Percentiles rank a stretch among this genome's conserved stretches.
Conservation (phyloP, 2,797 vertebrate genomes). For the Sebastes goodei region DNA sequence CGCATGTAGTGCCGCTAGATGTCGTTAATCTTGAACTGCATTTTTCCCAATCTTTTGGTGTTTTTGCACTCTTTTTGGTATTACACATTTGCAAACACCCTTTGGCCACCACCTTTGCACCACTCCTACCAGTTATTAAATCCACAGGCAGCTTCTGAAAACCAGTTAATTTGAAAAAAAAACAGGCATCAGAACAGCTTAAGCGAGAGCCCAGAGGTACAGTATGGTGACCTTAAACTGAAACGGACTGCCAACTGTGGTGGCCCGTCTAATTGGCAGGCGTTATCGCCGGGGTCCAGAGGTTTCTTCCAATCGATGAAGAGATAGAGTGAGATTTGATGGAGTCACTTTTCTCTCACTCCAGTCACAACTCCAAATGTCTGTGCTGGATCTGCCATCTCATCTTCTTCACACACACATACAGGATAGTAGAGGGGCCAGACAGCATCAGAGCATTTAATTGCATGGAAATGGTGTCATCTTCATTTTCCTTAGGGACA, state of each 20-base stretch:
- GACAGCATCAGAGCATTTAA: conserved; percentile 62
- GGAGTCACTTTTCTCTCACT: conserved; percentile 9
- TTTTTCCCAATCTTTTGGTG: neutral
- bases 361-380: conserved; percentile 15
- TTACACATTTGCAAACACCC: neutral
- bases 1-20: neutral
- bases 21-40: neutral
- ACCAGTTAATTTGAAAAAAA: neutral
- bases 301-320: conserved; percentile 54
- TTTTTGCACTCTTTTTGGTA: neutral
- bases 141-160: conserved; percentile 19
- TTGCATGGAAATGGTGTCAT: conserved; percentile 64
- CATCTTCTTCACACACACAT: conserved; percentile 11
- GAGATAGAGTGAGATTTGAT: conserved; percentile 66
- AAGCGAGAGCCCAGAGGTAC: conserved; percentile 25
- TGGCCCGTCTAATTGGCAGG: conserved; percentile 49
- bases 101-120: neutral
- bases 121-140: neutral
- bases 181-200: conserved; percentile 20
- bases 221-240: conserved; percentile 31
- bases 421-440: neutral
- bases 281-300: conserved; percentile 49
- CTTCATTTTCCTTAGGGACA: conserved; percentile 63
- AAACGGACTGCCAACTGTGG: conserved; percentile 27
- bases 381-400: conserved; percentile 31